Evolutionary conservation across 2,113 vertebrate genomes (phyloP).

Genomic region (Eclectus roratus): DNA sequence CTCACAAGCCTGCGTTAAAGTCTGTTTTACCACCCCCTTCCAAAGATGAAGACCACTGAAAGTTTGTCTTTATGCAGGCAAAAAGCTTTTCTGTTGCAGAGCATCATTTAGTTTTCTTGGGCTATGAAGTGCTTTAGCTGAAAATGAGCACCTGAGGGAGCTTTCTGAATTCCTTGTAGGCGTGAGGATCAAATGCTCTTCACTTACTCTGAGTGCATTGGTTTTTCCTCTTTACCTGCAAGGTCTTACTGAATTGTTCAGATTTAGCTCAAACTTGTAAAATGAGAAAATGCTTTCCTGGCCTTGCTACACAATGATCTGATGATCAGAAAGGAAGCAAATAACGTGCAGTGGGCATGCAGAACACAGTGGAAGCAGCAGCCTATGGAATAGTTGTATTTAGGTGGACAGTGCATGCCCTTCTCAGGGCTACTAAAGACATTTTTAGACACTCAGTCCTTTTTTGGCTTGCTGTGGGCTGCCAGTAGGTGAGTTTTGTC

Average conservation of each 20-base stretch:
- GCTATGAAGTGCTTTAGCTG: neutral
- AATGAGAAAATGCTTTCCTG: neutral
- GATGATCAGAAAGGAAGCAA: neutral
- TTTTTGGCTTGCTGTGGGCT: neutral
- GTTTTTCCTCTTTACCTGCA: neutral
- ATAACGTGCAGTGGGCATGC: rapidly evolving
- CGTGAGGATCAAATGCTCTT: neutral
- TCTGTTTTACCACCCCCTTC: slow-evolving; percentile 24
- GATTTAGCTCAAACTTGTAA: neutral
- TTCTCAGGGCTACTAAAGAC: neutral
- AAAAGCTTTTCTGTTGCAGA: slow-evolving; percentile 41
- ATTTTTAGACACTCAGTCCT: neutral
- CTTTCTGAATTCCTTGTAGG: neutral
- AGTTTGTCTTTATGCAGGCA: neutral
- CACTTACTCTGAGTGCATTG: neutral
- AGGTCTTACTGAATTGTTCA: neutral
- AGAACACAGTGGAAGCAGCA: neutral
- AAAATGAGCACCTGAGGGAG: neutral
- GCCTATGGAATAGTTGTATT: neutral
- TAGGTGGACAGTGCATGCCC: neutral
- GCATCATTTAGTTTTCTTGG: neutral
- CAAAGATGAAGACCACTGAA: slow-evolving; percentile 30
- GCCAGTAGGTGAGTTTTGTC: neutral
- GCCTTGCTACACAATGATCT: neutral
- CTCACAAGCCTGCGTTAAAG: neutral